phyloP scores from a whole-genome alignment of 2,113 vertebrate genomes.

The Pandion haliaetus region DNA sequence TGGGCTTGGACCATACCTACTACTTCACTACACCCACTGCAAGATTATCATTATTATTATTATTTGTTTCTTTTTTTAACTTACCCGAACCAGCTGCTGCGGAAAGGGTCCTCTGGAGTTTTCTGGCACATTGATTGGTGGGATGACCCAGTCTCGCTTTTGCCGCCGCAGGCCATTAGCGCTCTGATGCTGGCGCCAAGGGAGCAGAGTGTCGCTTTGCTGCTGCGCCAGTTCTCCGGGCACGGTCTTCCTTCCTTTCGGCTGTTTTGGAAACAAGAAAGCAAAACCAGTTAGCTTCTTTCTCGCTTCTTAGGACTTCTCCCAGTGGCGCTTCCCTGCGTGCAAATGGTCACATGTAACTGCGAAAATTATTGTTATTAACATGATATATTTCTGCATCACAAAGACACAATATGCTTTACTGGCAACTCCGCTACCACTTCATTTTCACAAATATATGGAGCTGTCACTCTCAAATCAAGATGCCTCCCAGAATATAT shows the following conservation, averaged over 20 bases:
- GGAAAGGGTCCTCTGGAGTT: conserved; percentile 96
- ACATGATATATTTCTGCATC: not conserved
- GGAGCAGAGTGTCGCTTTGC: conserved; percentile 76
- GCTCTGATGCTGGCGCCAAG: conserved; percentile 69
- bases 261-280: conserved; percentile 12
- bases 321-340: not conserved
- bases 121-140: conserved; percentile 94
- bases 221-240: conserved; percentile 62
- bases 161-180: conserved; percentile 82
- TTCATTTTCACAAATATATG: conserved; percentile 55
- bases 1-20: not conserved
- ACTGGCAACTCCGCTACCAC: not conserved
- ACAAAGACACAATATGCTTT: not conserved
- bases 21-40: not conserved
- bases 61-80: conserved; percentile 26
- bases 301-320: not conserved
- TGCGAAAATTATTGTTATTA: conserved; percentile 7
- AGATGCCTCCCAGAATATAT: not conserved
- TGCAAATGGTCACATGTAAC: not conserved
- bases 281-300: not conserved
- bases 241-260: conserved; percentile 49
- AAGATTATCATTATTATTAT: accelerated
- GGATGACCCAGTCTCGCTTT: conserved; percentile 98
- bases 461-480: conserved; percentile 57
- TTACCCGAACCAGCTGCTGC: conserved; percentile 94